phyloP scores from a whole-genome alignment of 1,140 invertebrate genomes.

The Drosophila bocqueti region DNA sequence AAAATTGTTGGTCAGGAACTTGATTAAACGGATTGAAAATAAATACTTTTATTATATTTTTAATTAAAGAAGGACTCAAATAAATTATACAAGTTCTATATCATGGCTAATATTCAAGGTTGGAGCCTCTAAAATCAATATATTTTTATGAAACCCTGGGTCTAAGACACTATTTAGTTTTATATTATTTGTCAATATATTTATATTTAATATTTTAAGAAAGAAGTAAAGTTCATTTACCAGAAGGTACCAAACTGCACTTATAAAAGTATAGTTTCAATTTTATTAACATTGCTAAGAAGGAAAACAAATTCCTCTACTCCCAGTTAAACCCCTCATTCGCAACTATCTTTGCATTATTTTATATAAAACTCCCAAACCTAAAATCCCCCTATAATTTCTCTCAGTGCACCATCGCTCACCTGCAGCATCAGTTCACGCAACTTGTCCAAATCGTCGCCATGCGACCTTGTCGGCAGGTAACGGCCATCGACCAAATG shows the following conservation, averaged over 20 bases:
- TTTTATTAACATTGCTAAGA: background rate
- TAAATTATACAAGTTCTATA: too few species aligned
- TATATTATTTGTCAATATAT: too few species aligned
- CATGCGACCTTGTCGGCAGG: slow-evolving; percentile 86
- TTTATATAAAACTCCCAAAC: background rate
- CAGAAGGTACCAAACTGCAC: background rate
- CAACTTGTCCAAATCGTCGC: slow-evolving; percentile 87
- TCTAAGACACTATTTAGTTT: too few species aligned
- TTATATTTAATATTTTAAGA: too few species aligned
- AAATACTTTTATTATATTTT: too few species aligned
- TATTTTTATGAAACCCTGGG: too few species aligned
- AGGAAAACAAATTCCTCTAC: background rate
- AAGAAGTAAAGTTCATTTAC: too few species aligned
- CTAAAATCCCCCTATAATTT: background rate
- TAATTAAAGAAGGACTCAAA: too few species aligned
- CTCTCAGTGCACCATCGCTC: slow-evolving; percentile 67
- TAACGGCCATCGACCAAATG: slow-evolving; percentile 86
- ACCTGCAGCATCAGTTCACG: slow-evolving; percentile 87
- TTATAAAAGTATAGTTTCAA: background rate
- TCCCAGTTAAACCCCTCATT: background rate
- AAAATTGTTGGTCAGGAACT: too few species aligned
- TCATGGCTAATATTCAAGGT: too few species aligned
- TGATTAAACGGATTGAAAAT: too few species aligned
- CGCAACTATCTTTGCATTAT: background rate
- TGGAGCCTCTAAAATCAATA: too few species aligned